phyloP scores from a whole-genome alignment of 2,797 vertebrate species.

The Arrhamphus sclerolepis region DNA sequence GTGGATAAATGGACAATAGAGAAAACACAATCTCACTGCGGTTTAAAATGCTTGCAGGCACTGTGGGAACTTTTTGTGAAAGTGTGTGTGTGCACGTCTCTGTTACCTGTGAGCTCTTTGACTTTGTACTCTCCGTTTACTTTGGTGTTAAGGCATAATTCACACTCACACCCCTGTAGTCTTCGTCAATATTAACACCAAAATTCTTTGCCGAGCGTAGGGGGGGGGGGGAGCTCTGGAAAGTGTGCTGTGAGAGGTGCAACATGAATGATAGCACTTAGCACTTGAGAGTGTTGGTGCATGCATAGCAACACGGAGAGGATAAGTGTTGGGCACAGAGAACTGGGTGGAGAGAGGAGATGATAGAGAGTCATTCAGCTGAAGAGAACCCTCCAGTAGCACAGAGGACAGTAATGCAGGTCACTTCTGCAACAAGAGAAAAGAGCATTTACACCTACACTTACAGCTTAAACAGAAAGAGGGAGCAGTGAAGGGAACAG shows the following conservation, averaged over 20 bases:
- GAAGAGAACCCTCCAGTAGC: conserved; percentile 66
- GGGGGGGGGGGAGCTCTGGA: conserved; percentile 31
- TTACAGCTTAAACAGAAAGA: conserved; percentile 22
- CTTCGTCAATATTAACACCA: conserved; percentile 69
- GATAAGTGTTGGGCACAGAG: conserved; percentile 48
- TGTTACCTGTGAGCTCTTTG: conserved; percentile 37
- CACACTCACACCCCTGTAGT: conserved; percentile 41
- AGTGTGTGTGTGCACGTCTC: conserved; percentile 13
- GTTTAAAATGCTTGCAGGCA: conserved; percentile 35
- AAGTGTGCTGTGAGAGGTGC: conserved; percentile 59
- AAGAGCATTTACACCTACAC: conserved; percentile 56
- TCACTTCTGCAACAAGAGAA: conserved; percentile 60
- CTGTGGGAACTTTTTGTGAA: conserved; percentile 27
- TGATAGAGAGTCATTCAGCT: conserved; percentile 63
- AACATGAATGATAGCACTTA: conserved; percentile 62
- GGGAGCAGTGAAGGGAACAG: conserved; percentile 30
- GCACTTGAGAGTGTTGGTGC: conserved; percentile 60
- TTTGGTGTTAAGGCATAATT: conserved; percentile 51
- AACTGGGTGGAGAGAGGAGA: conserved; percentile 42
- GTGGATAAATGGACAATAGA: conserved; percentile 64
- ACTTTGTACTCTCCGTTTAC: conserved; percentile 31
- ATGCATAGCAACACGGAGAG: conserved; percentile 68
- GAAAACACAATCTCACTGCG: conserved; percentile 48
- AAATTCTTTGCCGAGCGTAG: conserved; percentile 45
- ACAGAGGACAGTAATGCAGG: conserved; percentile 59